A percentile compares a stretch with the other conserved stretches of the same genome.
Evolutionary conservation across 1,140 invertebrate species (phyloP).

Genomic region (Cotesia glomerata): DNA sequence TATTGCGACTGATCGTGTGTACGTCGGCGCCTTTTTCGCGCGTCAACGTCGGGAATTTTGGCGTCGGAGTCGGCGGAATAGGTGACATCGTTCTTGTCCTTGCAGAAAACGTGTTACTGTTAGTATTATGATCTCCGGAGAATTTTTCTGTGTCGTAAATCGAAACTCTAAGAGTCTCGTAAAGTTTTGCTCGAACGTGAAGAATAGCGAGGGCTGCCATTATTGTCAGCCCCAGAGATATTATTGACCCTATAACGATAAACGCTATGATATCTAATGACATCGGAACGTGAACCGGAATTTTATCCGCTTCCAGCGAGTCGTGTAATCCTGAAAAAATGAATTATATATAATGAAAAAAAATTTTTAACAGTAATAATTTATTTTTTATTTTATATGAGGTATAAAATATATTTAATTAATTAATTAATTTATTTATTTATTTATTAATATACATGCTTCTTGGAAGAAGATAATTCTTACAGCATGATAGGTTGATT

Average conservation of each 20-base stretch:
- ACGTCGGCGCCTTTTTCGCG: constrained; percentile 25
- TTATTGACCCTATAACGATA: constrained; percentile 55
- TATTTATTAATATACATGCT: too few species aligned
- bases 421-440: too few species aligned
- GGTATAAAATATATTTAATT: too few species aligned
- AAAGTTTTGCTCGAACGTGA: constrained; percentile 53
- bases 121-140: constrained; percentile 16
- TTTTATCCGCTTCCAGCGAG: constrained; percentile 35
- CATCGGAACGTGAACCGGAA: constrained; percentile 33
- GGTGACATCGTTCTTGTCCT: too few species aligned
- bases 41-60: background rate
- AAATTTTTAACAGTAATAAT: too few species aligned
- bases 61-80: too few species aligned
- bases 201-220: constrained; percentile 53
- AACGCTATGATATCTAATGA: constrained; percentile 52
- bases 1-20: constrained; percentile 23
- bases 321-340: background rate
- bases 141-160: constrained; percentile 50
- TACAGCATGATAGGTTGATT: too few species aligned
- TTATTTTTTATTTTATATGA: too few species aligned
- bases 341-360: too few species aligned
- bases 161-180: constrained; percentile 53
- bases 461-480: too few species aligned
- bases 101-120: background rate
- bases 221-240: constrained; percentile 54